These are phyloP conservation scores for Morpho deidamia DNA, from an alignment of 2,888 invertebrate species.

Conservation along the genomic window DNA sequence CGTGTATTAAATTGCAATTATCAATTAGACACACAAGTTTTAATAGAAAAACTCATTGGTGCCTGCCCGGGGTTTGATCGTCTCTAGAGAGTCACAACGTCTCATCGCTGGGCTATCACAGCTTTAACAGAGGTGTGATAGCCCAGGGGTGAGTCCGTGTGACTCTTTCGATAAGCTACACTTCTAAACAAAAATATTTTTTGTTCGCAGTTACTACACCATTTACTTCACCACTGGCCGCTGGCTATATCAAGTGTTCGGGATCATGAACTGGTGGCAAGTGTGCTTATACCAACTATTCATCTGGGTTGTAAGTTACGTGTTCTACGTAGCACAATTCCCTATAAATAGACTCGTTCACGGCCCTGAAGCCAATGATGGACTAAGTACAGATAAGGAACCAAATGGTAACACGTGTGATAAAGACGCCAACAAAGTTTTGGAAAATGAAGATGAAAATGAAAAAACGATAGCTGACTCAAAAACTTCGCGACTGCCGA, in stretches of 20 bases:
- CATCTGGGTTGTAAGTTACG: constrained; percentile 50
- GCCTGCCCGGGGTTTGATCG: too few species aligned
- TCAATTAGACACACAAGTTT: too few species aligned
- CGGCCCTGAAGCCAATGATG: constrained; percentile 19
- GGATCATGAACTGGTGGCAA: constrained; percentile 73
- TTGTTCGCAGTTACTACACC: constrained; percentile 50
- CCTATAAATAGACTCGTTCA: constrained; percentile 60
- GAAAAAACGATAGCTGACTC: constrained; percentile 20
- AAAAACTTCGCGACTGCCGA: constrained; percentile 10
- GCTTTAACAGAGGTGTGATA: too few species aligned
- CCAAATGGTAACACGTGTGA: constrained; percentile 1
- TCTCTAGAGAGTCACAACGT: too few species aligned
- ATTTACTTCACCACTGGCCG: constrained; percentile 63
- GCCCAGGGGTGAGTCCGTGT: too few species aligned
- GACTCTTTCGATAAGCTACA: too few species aligned
- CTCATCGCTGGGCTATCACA: too few species aligned
- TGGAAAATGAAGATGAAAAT: constrained; percentile 1
- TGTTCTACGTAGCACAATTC: constrained; percentile 58
- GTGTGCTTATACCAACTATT: constrained; percentile 53
- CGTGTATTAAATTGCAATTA: too few species aligned
- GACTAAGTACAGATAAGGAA: neutral
- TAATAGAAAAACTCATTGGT: too few species aligned
- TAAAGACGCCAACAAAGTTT: neutral
- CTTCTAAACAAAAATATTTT: neutral
- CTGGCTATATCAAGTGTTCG: constrained; percentile 75